Evolutionary conservation across 2,797 vertebrate genomes (phyloP).

Genomic region (Peromyscus eremicus): DNA sequence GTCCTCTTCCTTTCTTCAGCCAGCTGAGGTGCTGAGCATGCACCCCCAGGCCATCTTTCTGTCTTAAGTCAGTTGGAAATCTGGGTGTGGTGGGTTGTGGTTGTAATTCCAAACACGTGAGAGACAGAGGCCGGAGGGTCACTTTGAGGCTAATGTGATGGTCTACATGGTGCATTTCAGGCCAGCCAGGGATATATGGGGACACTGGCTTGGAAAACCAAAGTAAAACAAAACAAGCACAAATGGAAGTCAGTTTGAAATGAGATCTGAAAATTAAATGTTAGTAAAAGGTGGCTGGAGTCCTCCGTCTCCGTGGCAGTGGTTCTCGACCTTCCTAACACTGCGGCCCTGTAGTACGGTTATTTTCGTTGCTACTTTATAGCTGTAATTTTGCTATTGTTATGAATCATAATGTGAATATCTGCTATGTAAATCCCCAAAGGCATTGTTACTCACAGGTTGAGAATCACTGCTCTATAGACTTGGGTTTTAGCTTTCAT

Average conservation of each 20-base stretch:
- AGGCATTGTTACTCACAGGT: not conserved
- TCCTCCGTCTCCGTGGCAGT: not conserved
- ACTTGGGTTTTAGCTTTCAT: not conserved
- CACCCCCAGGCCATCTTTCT: not conserved
- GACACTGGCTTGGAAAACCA: not conserved
- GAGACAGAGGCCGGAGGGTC: not conserved
- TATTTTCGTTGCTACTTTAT: not conserved
- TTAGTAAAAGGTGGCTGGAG: not conserved
- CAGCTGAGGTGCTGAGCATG: not conserved
- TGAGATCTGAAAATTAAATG: slow-evolving; percentile 54
- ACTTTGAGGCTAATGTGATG: not conserved
- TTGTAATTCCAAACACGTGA: not conserved
- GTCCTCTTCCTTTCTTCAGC: not conserved
- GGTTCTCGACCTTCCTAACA: not conserved
- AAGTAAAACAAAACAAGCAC: not conserved
- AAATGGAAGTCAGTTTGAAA: slow-evolving; percentile 20
- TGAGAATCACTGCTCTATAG: not conserved
- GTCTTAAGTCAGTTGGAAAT: not conserved
- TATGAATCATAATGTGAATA: not conserved
- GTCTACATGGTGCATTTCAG: not conserved
- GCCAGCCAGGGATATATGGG: not conserved
- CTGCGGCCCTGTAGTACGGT: not conserved
- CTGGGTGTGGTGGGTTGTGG: not conserved
- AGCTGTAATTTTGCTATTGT: not conserved
- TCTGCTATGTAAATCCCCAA: not conserved